Evolutionary conservation across 2,113 vertebrate genomes (phyloP).

Genomic region (Coturnix japonica): DNA sequence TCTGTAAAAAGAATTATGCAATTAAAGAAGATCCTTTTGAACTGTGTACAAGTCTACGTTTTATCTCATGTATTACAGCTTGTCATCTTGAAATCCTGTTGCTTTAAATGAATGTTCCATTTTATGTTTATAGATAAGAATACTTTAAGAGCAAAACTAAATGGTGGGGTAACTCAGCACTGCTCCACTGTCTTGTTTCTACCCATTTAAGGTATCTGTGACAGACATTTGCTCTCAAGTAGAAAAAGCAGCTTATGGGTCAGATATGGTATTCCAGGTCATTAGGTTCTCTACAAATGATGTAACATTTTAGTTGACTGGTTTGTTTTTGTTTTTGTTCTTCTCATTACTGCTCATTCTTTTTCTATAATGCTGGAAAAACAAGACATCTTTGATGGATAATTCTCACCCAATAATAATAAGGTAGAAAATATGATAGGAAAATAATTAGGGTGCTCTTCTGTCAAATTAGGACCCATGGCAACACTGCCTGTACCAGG

Average conservation of each 20-base stretch:
- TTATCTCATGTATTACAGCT: neutral
- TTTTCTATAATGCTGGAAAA: neutral
- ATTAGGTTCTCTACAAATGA: neutral
- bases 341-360: neutral
- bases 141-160: neutral
- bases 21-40: neutral
- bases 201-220: neutral
- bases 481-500: neutral
- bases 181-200: neutral
- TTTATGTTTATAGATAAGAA: neutral
- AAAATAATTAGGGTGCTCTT: slow-evolving; percentile 4
- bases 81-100: neutral
- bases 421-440: neutral
- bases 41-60: neutral
- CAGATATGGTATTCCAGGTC: neutral
- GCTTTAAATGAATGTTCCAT: neutral
- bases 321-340: neutral
- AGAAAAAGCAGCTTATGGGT: neutral
- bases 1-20: neutral
- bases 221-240: neutral
- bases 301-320: neutral
- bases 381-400: neutral
- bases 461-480: neutral
- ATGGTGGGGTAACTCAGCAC: neutral
- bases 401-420: neutral